Percentiles rank a stretch among this genome's conserved stretches.
Conservation (phyloP, 2,113 vertebrate species). For the Mixornis gularis region DNA sequence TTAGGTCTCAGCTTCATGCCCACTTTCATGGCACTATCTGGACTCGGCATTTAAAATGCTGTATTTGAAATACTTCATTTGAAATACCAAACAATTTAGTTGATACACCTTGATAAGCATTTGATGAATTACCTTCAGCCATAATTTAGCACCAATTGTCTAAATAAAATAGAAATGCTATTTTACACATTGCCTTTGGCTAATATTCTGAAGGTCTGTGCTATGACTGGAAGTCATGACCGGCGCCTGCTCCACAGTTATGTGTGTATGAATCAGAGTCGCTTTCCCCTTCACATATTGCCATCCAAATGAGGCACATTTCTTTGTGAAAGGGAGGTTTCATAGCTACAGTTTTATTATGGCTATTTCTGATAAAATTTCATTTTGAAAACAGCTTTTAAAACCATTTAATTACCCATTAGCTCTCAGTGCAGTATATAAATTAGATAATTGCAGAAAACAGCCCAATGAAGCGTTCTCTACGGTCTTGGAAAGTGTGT, state of each 20-base stretch:
- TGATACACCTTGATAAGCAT: background rate
- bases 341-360: background rate
- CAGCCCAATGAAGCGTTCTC: background rate
- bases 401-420: background rate
- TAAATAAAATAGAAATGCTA: background rate
- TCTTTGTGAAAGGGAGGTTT: background rate
- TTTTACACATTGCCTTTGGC: background rate
- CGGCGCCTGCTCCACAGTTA: background rate
- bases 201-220: background rate
- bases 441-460: slow-evolving; percentile 8
- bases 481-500: background rate
- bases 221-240: background rate
- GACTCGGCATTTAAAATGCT: background rate
- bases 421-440: background rate
- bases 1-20: background rate
- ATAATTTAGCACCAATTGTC: background rate
- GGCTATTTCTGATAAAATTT: background rate
- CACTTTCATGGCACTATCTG: background rate
- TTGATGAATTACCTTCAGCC: background rate
- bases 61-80: background rate
- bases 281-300: background rate
- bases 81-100: background rate
- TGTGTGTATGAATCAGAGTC: background rate
- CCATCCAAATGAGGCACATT: background rate
- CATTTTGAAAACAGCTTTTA: background rate